Evolutionary conservation across 2,113 vertebrate genomes (phyloP), one percentile per base, ranked within the genome.

Genomic region (Oxyruncus cristatus): DNA sequence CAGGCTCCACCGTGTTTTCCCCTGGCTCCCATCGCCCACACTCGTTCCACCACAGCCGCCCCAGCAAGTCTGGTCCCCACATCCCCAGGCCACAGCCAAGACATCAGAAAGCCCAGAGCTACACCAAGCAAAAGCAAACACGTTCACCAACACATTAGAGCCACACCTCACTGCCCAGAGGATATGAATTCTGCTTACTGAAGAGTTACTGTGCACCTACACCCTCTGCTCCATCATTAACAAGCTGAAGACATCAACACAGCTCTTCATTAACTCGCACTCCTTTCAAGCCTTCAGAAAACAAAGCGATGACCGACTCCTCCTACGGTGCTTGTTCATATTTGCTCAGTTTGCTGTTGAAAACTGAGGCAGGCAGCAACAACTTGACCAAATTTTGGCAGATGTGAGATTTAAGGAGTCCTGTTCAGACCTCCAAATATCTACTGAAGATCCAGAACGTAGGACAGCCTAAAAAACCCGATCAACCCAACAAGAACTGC

Each of bases 161-260:
- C 83, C 92, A 94, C 93, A 95, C 93, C 96, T 86, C 91, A 33
- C 76, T 96, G 94, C 96, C 94, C 95, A 95, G 75, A 61, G 93
- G 94, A 95, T 20, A 96, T 37, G 32, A 96, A 95, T 96, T 96
- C 10, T 96, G 96, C 95, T 96, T 95, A 88, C 88, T 81, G 49
- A 75, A 33, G 68, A 92, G 44, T 89, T 95, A 83, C 74, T 65
- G 73, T 5, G 8, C 46, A 85, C 72, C 75, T 85, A 79, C 94
- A 87, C 91, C 95, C 95, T 90, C 89, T 53, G 70, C 87, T 95
- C 88, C 80, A 53, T 88, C 88, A 79, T 96, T 87, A 93, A 91
- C 8, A 14, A 83, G 85, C 71, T 53, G 49, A 74, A 93, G 85
- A 81, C 93, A 91, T 70, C 93, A 95, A 84, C 93, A 92, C 68